Evolutionary conservation across 2,888 invertebrate species (phyloP).

Genomic region (Metellina segmentata): DNA sequence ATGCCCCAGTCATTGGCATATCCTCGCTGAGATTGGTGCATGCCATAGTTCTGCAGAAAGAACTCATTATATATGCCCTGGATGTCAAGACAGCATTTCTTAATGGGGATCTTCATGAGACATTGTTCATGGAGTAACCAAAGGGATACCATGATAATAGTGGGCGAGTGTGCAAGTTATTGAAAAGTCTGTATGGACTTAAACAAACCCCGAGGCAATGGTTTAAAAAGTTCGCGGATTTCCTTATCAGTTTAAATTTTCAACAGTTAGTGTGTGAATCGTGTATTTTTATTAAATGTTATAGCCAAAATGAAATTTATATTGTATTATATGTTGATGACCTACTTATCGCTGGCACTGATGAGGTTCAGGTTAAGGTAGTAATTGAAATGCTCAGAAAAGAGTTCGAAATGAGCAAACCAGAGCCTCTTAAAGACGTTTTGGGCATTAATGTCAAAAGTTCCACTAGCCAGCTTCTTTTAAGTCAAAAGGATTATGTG

Average conservation of each 20-base stretch:
- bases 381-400: slow-evolving; percentile 7
- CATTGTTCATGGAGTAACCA: too few species aligned
- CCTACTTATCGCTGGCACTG: slow-evolving; percentile 14
- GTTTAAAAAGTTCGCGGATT: slow-evolving; percentile 32
- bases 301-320: slow-evolving; percentile 37
- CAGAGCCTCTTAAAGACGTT: slow-evolving; percentile 7
- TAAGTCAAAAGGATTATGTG: slow-evolving; percentile 28
- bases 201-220: slow-evolving; percentile 31
- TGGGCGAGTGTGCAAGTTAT: neutral
- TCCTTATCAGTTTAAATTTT: slow-evolving; percentile 35
- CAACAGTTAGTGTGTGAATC: too few species aligned
- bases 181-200: too few species aligned
- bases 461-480: neutral
- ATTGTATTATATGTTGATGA: too few species aligned
- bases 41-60: slow-evolving; percentile 69
- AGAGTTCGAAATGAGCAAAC: slow-evolving; percentile 38
- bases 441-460: neutral
- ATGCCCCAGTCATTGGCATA: too few species aligned
- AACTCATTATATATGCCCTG: slow-evolving; percentile 77
- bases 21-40: slow-evolving; percentile 15
- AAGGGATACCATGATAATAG: slow-evolving; percentile 42
- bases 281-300: slow-evolving; percentile 28
- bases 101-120: too few species aligned
- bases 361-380: neutral
- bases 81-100: neutral